Conservation (phyloP, 23 tunicate species). For the Ciona savignyi region DNA sequence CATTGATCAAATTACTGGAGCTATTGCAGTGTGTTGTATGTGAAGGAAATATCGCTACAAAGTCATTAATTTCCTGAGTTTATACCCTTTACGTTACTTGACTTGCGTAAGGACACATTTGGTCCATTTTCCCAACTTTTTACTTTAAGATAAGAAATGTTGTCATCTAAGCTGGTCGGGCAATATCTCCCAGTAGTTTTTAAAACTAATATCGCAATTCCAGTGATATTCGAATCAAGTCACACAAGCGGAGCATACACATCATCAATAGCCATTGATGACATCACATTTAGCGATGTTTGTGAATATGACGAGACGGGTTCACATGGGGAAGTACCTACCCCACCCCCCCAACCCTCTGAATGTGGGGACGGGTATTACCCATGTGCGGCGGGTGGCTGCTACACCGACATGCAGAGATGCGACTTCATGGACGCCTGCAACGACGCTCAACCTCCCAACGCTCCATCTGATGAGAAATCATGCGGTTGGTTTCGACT, state of each 20-base stretch:
- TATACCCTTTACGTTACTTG: no score
- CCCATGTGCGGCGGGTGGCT: constrained; percentile 36
- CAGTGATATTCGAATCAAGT: constrained; percentile 76
- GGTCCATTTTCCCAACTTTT: no score
- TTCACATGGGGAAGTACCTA: constrained; percentile 47
- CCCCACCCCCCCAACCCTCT: constrained; percentile 47
- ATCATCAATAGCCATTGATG: constrained; percentile 65
- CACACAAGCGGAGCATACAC: constrained; percentile 44
- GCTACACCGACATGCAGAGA: constrained; percentile 57
- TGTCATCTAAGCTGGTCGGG: no score
- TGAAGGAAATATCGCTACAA: no score
- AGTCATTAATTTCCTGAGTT: no score
- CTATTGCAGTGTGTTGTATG: no score
- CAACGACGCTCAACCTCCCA: constrained; percentile 12
- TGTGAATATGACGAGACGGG: constrained; percentile 52
- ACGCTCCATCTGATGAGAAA: constrained; percentile 57
- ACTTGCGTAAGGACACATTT: no score
- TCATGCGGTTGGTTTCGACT: constrained; percentile 47
- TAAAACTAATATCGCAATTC: constrained; percentile 1
- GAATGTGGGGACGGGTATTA: constrained; percentile 37
- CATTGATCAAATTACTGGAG: no score
- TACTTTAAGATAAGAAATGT: no score
- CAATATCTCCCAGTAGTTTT: no score
- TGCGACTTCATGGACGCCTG: constrained; percentile 84
- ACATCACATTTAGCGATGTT: constrained; percentile 83